Percentiles rank a stretch among this genome's conserved stretches.
phyloP scores from a whole-genome alignment of 2,888 invertebrate species.

The Lathronympha strigana region DNA sequence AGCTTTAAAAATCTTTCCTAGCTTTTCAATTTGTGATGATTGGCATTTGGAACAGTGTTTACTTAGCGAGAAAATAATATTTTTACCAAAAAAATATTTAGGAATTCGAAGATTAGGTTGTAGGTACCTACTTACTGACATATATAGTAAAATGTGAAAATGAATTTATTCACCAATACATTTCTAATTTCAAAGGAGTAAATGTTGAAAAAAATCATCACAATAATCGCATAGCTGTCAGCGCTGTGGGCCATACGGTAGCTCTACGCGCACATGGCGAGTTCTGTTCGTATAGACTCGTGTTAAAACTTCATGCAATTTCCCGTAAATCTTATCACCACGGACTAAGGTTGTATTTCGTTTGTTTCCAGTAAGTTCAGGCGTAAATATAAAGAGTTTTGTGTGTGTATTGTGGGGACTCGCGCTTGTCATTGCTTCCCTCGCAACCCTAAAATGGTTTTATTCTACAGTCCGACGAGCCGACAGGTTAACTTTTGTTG shows the following conservation, averaged over 20 bases:
- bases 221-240: constrained; percentile 74
- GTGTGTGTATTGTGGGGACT: constrained; percentile 71
- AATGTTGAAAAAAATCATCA: constrained; percentile 58
- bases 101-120: too few species aligned
- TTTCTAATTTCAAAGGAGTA: too few species aligned
- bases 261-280: constrained; percentile 71
- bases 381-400: constrained; percentile 43
- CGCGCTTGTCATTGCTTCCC: constrained; percentile 81
- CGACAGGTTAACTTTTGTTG: constrained; percentile 84
- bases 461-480: constrained; percentile 75
- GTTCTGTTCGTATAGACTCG: constrained; percentile 56
- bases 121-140: too few species aligned
- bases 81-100: too few species aligned
- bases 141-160: too few species aligned
- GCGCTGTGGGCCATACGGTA: constrained; percentile 67
- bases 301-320: constrained; percentile 39
- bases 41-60: too few species aligned
- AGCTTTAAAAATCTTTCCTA: too few species aligned
- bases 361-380: constrained; percentile 33
- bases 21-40: too few species aligned
- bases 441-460: constrained; percentile 82
- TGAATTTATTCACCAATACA: too few species aligned
- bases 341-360: constrained; percentile 49
- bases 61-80: too few species aligned
- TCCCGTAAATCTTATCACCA: constrained; percentile 41